Base-by-base conservation (phyloP, 2,797 vertebrate species). In the Gastrophryne carolinensis region DNA sequence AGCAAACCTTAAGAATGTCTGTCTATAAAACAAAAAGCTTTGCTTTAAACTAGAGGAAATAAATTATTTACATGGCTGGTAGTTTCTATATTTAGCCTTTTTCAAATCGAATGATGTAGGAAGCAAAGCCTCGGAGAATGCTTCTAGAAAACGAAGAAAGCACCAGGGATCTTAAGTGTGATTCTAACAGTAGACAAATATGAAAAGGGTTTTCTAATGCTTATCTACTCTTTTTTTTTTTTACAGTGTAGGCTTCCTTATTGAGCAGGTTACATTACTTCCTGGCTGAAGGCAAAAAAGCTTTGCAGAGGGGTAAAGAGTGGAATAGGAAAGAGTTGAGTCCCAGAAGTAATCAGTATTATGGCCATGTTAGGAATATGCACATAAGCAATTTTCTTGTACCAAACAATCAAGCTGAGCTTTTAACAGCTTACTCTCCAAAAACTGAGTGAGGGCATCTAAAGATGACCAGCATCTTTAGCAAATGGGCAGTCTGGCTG, bases 31-130 rank as follows among this genome's bases (percentile, higher is more conserved):
- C 65, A 68, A 71, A 72, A 71, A 58, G 21, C 37, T 57, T 63
- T 63, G 12, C 60, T 66, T 19, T 32, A 39, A 64, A 64, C 67
- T 35, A 78, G 58, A 72, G 24, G 50, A 57, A 72, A 72, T 78
- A 72, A 72, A 78, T 78, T 72, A 78, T 78, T 78, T 65, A 78
- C 52, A 50, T 41, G 29, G 30, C 68, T 72, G 61, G 75, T 49
- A 72, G 63, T 72, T 60, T 49, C 75, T 78, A 66, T 72, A 72
- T 72, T 78, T 72, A 72, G 41, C 32, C 32, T 60, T 53, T 71
- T 72, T 52, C 58, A 72, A 66, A 72, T 58, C 32, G 75, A 78
- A 78, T 78, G 61, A 65, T 32, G 37, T 56, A 21, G 30, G 60
- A 19, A 52, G 8, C 26, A 4, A 39, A 49, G 60, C 60, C 44